Evolutionary conservation across 1,140 invertebrate genomes (phyloP), one percentile per base, ranked within the genome.

Genomic region (Drosophila yakuba): DNA sequence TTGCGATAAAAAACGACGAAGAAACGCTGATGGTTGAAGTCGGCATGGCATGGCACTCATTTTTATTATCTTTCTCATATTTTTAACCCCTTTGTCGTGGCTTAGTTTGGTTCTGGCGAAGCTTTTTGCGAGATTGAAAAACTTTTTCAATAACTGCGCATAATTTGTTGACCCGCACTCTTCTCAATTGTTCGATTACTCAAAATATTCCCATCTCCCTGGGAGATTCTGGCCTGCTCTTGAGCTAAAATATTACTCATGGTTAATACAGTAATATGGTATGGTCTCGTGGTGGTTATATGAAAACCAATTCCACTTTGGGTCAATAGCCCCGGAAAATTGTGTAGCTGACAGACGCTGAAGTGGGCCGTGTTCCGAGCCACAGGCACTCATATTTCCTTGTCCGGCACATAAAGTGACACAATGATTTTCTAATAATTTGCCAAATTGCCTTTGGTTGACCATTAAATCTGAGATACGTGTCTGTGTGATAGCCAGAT

Each of bases 381-480:
- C 36, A 50, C 38, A n/a, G 66, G 10, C 68, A 68, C 78, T 88
- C 75, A 86, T 88, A 86, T 88, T 88, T 80, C 60, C 58, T 63
- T 80, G 47, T 79, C 61, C 54, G 50, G 74, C 72, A 55, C 84
- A 80, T 79, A 68, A 89, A 83, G 86, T 88, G 82, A 69, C 88
- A 88, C 88, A 85, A 90, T 90, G 88, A 90, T 90, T 90, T 90
- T 91, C 88, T 90, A 90, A 90, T 90, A 90, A 90, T 90, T 90
- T 90, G 77, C 82, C 78, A 90, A 90, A 90, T 90, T 90, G 86
- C 88, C 83, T 90, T 86, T 86, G 82, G 79, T 80, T 80, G 82
- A 78, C 79, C 88, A 80, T 91, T 90, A 88, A 88, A 83, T 86
- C 72, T 90, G 85, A 84, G 84, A 88, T 85, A 80, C 77, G 76